Base-by-base conservation (phyloP, 2,888 invertebrate genomes). In the Drosophila conformis region DNA sequence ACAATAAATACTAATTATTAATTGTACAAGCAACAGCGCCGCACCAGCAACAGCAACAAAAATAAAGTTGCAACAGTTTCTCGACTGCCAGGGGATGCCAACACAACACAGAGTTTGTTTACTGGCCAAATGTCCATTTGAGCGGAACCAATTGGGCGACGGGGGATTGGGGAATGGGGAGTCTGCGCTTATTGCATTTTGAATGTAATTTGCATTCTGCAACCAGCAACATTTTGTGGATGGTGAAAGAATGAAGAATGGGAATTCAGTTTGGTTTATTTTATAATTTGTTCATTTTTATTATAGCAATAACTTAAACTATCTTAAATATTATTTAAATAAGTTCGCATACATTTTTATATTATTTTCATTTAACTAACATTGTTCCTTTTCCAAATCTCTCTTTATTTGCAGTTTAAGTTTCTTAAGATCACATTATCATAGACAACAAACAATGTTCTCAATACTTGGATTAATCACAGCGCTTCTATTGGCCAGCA, bases 401-500 rank as follows among this genome's bases (percentile, higher is more conserved):
- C 48, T 54, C 31, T 77, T 62, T 78, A 40, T 53, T 90, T 89
- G 53, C 91, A 86, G 90, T 83, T 82, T 87, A 77, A 80, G 74
- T 69, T 72, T 61, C 62, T 78, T 73, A 76, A 80, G 71, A 71
- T 57, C 63, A 76, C 73, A 76, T 38, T 73, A 73, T 48, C 52
- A 57, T 61, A 82, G 71, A 80, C 51, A 38, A 57, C 67, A 80
- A 62, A 80, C 70, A 81, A 93, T 93, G 93, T 89, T 92, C 92
- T 87, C 90, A 76, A 82, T 89, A 79, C 80, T 91, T 79, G 83
- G 90, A 78, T 78, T 91, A 74, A 78, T 91, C 83, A 83, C 91
- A 82, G 78, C 82, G 91, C 92, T 91, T 90, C 89, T 87, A 82
- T 92, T 86, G 91, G 91, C 90, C 83, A 87, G 75, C 87, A 92